Base-by-base conservation (phyloP, 1,140 invertebrate genomes). In the Triops longicaudatus region DNA sequence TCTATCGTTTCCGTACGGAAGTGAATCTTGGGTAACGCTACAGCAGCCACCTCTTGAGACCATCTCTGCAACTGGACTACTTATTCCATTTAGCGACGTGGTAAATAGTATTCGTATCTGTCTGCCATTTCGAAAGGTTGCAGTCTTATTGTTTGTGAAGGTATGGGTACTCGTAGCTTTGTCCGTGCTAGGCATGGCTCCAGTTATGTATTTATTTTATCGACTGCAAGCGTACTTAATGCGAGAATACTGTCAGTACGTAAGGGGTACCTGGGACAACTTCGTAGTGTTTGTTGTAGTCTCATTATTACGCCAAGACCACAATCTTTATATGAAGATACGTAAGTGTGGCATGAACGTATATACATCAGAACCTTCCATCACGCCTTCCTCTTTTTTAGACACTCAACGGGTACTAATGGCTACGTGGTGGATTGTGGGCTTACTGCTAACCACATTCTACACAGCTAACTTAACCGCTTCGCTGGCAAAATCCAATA, bases 391-490 rank as follows among this genome's bases (percentile, higher is more conserved):
- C n/a, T n/a, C n/a, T n/a, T n/a, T n/a, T n/a, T 22, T 82, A 94
- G 93, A 94, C 85, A 91, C 92, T 12, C 90, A 91, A 1, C 85
- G 93, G 50, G 84, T 96, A 31, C 84, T 95, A 4, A 95, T 95
- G 83, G 92, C 93, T 26, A 93, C 92, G 0, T 96, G 94, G 94
- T 95, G 93, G 93, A 88, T 96, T 73, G 95, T 94, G 82, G 92
- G 94, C 75, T 91, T 93, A 50, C 89, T 95, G 76, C 82, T 96
- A 22, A 95, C 93, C 0, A 91, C 93, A n/a, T 96, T 94, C 83
- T 96, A 96, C 83, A 96, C 94, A 3, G 94, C 93, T 1, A 95
- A 96, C 84, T 86, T 96, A 77, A 96, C 94, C 1, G 94, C 94
- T 27, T 95, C 94, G 82, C 86, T 96, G 1, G 95, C 93, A 0